Percentiles rank a stretch among this genome's conserved stretches.
phyloP scores from a whole-genome alignment of 2,888 invertebrate genomes.

The Toxonevra muliebris region DNA sequence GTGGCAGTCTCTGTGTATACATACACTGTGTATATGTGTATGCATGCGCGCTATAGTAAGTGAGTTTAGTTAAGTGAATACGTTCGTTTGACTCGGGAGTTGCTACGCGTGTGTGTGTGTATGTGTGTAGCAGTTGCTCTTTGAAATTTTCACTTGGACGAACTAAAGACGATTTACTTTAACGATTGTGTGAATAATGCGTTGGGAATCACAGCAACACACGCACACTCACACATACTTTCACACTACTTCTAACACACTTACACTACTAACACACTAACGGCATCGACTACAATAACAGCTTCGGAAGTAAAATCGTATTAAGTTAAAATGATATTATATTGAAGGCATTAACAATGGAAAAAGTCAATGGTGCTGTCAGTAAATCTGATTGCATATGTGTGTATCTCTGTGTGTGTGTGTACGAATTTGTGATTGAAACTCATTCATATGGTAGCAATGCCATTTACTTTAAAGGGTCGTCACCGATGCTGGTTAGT shows the following conservation, averaged over 20 bases:
- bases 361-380: too few species aligned
- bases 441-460: neutral
- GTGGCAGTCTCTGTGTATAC: neutral
- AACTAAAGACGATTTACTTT: neutral
- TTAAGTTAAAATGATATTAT: too few species aligned
- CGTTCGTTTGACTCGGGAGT: neutral
- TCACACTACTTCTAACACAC: too few species aligned
- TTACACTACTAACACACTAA: too few species aligned
- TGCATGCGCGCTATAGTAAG: neutral
- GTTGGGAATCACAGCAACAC: neutral
- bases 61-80: neutral
- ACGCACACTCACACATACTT: too few species aligned
- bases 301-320: too few species aligned
- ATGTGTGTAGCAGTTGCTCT: neutral
- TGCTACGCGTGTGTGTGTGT: conserved; percentile 7
- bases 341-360: too few species aligned
- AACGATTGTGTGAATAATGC: neutral
- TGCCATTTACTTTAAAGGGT: too few species aligned
- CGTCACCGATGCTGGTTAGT: too few species aligned
- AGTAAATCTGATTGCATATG: too few species aligned
- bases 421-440: neutral
- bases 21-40: neutral
- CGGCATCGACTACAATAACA: too few species aligned
- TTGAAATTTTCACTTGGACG: neutral
- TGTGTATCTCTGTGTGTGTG: too few species aligned